Evolutionary conservation across 2,797 vertebrate species (phyloP), one percentile per base, ranked within the genome.

Genomic region (Gorsachius magnificus): DNA sequence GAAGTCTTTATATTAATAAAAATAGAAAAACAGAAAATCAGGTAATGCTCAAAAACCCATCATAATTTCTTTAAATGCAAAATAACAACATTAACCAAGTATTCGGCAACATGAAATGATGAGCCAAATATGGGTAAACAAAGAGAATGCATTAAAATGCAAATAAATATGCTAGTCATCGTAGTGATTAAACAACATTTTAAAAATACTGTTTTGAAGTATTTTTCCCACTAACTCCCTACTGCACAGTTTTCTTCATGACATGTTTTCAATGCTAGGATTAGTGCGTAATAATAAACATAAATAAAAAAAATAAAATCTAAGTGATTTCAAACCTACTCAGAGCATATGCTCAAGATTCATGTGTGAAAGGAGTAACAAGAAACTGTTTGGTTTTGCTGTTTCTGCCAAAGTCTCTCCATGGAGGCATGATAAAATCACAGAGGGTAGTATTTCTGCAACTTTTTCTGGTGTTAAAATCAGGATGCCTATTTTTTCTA

Each of bases 311-410:
- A 43, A 41, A 45, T 22, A 11, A 93, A 85, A 78, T 54, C 10
- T 51, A 91, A 86, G 35, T 24, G 8, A 77, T 74, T 89, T 89
- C 53, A 86, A 94, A 92, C 89, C 79, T 76, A 83, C 82, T 78
- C 89, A 74, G 64, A 84, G 31, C 54, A 88, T 83, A 91, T 71
- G 82, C 81, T 90, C 61, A 51, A 75, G 48, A 82, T 41, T 79
- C 56, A 48, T 7, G 43, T 2, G 21, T 4, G 12, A 84, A 93
- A 65, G 41, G 31, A 85, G 25, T 3, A 85, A 13, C 10, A 75
- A 89, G 57, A 79, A 94, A 56, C 2, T n/a, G 14, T 41, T 41
- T 41, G 12, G 33, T 36, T 80, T 65, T 71, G 53, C 65, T 68
- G n/a, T 36, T 95, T 92, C 78, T 96, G 69, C 25, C 50, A 31